These are phyloP conservation scores for Danio jaintianensis DNA, from an alignment of 2,797 vertebrate genomes.

Conservation along the genomic window DNA sequence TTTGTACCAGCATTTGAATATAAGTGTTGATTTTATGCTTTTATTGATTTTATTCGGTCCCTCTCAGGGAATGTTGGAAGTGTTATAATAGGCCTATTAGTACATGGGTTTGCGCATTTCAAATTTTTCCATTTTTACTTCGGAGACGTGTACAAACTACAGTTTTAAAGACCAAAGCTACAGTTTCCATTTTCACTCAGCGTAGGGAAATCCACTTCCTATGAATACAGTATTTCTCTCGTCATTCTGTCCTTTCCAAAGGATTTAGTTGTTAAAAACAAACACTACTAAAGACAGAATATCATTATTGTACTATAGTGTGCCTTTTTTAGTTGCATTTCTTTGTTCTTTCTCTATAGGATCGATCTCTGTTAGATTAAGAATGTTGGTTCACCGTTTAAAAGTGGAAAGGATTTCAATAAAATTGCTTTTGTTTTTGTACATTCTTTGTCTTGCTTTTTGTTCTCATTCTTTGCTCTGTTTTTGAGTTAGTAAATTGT, in stretches of 20 bases:
- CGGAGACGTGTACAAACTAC: background rate
- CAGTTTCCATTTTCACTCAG: conserved; percentile 2
- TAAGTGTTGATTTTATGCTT: background rate
- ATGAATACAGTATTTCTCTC: background rate
- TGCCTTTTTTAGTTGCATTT: conserved; percentile 77
- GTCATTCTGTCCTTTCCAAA: background rate
- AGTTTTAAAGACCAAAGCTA: conserved; percentile 33
- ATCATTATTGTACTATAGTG: conserved; percentile 58
- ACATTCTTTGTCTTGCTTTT: conserved; percentile 52
- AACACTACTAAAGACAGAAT: conserved; percentile 30
- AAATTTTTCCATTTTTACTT: background rate
- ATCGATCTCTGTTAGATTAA: conserved; percentile 71
- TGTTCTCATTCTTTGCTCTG: background rate
- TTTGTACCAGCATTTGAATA: conserved; percentile 62
- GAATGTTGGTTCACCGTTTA: conserved; percentile 71
- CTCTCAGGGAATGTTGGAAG: conserved; percentile 59
- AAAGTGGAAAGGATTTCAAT: conserved; percentile 73
- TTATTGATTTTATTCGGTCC: conserved; percentile 30
- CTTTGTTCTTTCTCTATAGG: conserved; percentile 63
- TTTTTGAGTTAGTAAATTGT: background rate
- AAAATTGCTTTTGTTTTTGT: conserved; percentile 78
- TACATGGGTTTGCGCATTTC: background rate
- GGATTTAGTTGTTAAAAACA: conserved; percentile 11
- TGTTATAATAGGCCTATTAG: conserved; percentile 1
- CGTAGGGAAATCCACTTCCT: background rate